Evolutionary conservation across 2,113 vertebrate genomes (phyloP), one percentile per base, ranked within the genome.

Genomic region (Regulus satrapa): DNA sequence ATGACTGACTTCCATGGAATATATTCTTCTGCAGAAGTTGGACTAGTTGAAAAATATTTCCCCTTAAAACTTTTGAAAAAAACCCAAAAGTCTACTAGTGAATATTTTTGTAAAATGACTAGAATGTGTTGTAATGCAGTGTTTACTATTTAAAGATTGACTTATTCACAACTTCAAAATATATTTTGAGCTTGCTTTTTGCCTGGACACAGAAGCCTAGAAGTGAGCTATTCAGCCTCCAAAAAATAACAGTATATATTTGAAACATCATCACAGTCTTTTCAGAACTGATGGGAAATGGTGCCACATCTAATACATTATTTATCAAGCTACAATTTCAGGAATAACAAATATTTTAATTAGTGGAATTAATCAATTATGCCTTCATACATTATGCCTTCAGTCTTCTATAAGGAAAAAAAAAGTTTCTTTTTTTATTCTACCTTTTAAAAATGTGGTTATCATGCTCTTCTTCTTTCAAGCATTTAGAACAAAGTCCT

Each of bases 341-440:
- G 83, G 94, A 97, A 97, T 89, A 97, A 83, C 77, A 94, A 85
- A 95, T 94, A 97, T 93, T 95, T 97, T 93, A 95, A 96, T 96
- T 95, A 96, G 67, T 91, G 72, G 54, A 80, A 91, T 97, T 96
- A 96, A 95, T 97, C 66, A 89, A 80, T 97, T 97, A 82, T 88
- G 48, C 86, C 80, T 97, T 96, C 67, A 76, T 82, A 88, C 75
- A 48, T 95, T 97, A 86, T 96, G 63, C 61, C 79, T 73, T 20
- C 88, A 92, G 90, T 96, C 31, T 25, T 94, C 69, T 88, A 5
- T 88, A 54, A 85, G 72, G 67, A 76, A 46, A 91, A 85, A 85
- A 94, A 87, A 96, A 95, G 72, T 92, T 95, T 95, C 24, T 94
- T 80, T 80, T 90, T 55, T 80, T 92, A 48, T 80, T 71, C 87